Evolutionary conservation across 2,113 vertebrate species (phyloP), one percentile per base, ranked within the genome.

Genomic region (Bufo bufo): DNA sequence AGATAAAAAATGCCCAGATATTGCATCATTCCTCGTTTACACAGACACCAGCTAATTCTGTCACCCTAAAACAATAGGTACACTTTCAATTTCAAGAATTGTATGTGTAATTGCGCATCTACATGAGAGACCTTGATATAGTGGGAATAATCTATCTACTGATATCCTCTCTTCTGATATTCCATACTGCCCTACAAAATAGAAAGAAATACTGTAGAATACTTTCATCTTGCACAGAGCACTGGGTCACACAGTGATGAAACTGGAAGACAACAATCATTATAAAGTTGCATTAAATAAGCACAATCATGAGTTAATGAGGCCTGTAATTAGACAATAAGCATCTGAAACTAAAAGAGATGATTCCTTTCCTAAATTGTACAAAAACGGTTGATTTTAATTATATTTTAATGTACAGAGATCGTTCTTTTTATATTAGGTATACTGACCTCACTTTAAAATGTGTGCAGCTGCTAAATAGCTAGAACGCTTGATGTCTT

Each of bases 271-370:
- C 90, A 0, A 56, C 79, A 78, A 82, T 90, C 90, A 47, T 93
- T 94, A 92, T 90, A 90, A 89, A 91, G 89, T 61, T 56, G 78
- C 90, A 93, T 94, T 93, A 95, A 95, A 94, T 93, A 95, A 93
- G 93, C 92, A 91, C 92, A 93, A 90, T 77, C 66, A 90, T 19
- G 90, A 92, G 88, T 89, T 95, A 95, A 95, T 94, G 94, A 91
- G 91, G 94, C 92, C 89, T 93, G 92, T 95, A 94, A 95, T 94
- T 93, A 90, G 91, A 63, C 90, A 92, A 89, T 89, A 90, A 89
- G 91, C 83, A 78, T 92, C 84, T 52, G 91, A 90, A 91, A 93
- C 92, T 90, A 93, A 94, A 94, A 91, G 91, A 89, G 91, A 90
- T 93, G 90, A 79, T 93, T 92, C 78, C 66, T 90, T 92, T 91